Evolutionary conservation across 2,888 invertebrate species (phyloP).

Genomic region (Lydus trimaculatus): DNA sequence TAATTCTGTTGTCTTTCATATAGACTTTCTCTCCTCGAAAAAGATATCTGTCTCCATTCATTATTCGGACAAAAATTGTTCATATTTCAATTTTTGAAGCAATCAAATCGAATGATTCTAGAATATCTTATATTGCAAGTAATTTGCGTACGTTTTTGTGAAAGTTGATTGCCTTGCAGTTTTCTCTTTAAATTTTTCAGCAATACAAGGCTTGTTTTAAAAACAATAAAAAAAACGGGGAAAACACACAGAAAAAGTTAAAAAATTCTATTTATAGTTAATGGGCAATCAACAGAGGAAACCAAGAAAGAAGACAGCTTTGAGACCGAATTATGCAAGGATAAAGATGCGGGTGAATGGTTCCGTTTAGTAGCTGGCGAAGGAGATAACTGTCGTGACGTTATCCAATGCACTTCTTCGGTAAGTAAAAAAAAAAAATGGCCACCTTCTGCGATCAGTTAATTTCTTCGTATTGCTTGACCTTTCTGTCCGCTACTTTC

Average conservation of each 20-base stretch:
- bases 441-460: background rate
- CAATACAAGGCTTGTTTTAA: background rate
- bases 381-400: conserved; percentile 92
- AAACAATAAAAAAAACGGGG: too few relatives aligned
- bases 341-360: conserved; percentile 95
- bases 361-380: conserved; percentile 90
- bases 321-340: conserved; percentile 89
- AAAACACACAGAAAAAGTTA: conserved; percentile 12
- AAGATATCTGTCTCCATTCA: background rate
- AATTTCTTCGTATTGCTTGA: too few relatives aligned
- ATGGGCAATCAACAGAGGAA: conserved; percentile 65
- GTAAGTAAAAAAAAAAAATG: conserved; percentile 67
- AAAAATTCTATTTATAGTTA: conserved; percentile 3
- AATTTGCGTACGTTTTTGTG: conserved; percentile 45
- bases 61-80: background rate
- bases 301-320: conserved; percentile 86
- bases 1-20: background rate
- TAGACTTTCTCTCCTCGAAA: background rate
- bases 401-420: conserved; percentile 94
- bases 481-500: too few relatives aligned
- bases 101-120: conserved; percentile 21
- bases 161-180: conserved; percentile 54
- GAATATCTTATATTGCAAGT: conserved; percentile 34
- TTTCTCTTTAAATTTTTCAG: conserved; percentile 43
- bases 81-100: background rate